phyloP scores from a whole-genome alignment of 2,888 invertebrate species.

The Cryptocephalus moraei region DNA sequence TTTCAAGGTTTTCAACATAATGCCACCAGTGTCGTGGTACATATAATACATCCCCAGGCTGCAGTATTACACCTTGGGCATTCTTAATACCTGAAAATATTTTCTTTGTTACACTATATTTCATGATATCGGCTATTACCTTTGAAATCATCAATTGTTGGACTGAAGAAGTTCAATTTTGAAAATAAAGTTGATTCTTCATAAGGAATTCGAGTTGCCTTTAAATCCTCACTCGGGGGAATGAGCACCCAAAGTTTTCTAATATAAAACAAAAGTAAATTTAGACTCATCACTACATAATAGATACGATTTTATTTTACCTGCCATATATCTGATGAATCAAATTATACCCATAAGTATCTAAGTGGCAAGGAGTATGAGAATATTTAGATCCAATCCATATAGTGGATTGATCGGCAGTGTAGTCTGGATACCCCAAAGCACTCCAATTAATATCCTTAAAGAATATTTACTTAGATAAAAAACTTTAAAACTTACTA shows the following conservation, averaged over 20 bases:
- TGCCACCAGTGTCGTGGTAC: conserved; percentile 97
- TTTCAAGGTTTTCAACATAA: conserved; percentile 80
- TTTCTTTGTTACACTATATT: background rate
- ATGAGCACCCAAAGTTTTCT: conserved; percentile 90
- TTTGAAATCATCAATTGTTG: conserved; percentile 42
- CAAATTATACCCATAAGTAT: conserved; percentile 90
- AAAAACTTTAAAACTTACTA: conserved; percentile 24
- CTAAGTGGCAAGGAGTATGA: conserved; percentile 89
- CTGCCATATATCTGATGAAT: conserved; percentile 81
- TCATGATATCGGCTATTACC: conserved; percentile 20
- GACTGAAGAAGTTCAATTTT: conserved; percentile 67
- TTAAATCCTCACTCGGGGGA: conserved; percentile 64
- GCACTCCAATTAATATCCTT: conserved; percentile 50
- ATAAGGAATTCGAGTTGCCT: conserved; percentile 81
- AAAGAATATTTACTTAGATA: background rate
- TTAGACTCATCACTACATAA: background rate
- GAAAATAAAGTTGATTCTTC: conserved; percentile 95
- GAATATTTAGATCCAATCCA: conserved; percentile 85
- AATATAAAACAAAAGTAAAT: conserved; percentile 3
- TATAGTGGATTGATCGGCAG: conserved; percentile 61
- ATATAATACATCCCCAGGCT: conserved; percentile 78
- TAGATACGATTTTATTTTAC: conserved; percentile 37
- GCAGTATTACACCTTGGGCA: conserved; percentile 49
- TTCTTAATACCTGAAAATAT: conserved; percentile 20
- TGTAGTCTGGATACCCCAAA: conserved; percentile 62